Evolutionary conservation across 2,113 vertebrate species (phyloP), one percentile per base, ranked within the genome.

Genomic region (Mirza zaza): DNA sequence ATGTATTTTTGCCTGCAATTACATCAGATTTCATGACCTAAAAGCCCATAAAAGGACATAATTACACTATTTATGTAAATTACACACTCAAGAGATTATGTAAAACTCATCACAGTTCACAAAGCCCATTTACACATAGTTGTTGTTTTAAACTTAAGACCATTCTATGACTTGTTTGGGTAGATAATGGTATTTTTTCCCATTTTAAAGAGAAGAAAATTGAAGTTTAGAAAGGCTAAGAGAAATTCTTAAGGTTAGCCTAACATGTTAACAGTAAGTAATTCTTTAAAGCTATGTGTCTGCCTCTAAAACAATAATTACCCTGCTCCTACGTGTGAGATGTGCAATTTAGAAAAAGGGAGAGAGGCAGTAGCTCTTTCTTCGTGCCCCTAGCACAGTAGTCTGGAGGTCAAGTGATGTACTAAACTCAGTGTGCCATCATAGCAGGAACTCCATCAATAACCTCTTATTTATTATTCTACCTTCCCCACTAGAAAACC

Each of bases 211-310:
- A 88, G 50, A 73, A 90, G 29, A 86, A 91, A 95, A 87, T 36
- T 67, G 17, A 89, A 76, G n/a, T 87, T 85, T 76, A 61, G n/a
- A 39, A 63, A 77, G 20, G 14, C 59, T 92, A 80, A 92, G 15
- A 61, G 27, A 96, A 97, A 92, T 92, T 82, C 57, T 87, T 59
- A 95, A 87, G 67, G 81, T 59, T 88, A 94, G 88, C 10, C n/a
- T 50, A 92, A 29, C 23, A 96, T 10, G 50, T 34, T 63, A 90
- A 32, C 63, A 63, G 25, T 48, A 84, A 94, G 21, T 11, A n/a
- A 89, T 67, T 89, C 39, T 92, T 84, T 45, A 92, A 93, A 84
- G 76, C 20, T 32, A 12, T 20, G 8, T 34, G 13, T 63, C 29
- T 93, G 2, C 50, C n/a, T 90, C 23, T 61, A 45, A 89, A 81